A percentile compares a stretch with the other conserved stretches of the same genome.
Conservation (phyloP, 2,113 vertebrate species). For the Crotalus horridus region DNA sequence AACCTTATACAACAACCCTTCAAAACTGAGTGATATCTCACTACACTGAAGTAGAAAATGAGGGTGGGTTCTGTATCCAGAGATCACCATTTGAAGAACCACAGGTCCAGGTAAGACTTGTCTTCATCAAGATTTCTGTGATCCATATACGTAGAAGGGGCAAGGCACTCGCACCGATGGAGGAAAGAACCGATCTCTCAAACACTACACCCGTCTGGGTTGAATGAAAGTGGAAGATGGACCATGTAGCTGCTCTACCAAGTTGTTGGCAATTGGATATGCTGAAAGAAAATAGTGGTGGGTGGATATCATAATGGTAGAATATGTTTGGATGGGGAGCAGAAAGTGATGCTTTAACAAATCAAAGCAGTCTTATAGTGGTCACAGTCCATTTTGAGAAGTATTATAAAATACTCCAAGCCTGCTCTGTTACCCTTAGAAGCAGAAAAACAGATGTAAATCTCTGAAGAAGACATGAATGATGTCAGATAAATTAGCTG, state of each 20-base stretch:
- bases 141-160: not conserved
- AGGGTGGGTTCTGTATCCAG: not conserved
- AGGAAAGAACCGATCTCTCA: not conserved
- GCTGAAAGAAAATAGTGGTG: not conserved
- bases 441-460: not conserved
- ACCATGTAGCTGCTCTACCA: not conserved
- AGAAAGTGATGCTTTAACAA: not conserved
- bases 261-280: not conserved
- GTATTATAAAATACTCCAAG: not conserved
- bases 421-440: not conserved
- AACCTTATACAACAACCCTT: too few species aligned
- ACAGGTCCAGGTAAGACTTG: not conserved
- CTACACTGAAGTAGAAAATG: not conserved
- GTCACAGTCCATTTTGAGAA: not conserved
- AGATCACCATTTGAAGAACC: not conserved
- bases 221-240: not conserved
- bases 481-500: too few species aligned
- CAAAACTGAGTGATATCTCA: not conserved
- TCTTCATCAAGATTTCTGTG: not conserved
- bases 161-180: not conserved
- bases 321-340: not conserved
- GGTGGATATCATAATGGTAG: not conserved
- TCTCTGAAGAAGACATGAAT: not conserved
- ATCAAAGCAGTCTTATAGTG: not conserved
- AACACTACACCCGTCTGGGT: not conserved